These are phyloP conservation scores for Diabrotica balteata DNA, from an alignment of 2,888 invertebrate genomes.

Conservation along the genomic window DNA sequence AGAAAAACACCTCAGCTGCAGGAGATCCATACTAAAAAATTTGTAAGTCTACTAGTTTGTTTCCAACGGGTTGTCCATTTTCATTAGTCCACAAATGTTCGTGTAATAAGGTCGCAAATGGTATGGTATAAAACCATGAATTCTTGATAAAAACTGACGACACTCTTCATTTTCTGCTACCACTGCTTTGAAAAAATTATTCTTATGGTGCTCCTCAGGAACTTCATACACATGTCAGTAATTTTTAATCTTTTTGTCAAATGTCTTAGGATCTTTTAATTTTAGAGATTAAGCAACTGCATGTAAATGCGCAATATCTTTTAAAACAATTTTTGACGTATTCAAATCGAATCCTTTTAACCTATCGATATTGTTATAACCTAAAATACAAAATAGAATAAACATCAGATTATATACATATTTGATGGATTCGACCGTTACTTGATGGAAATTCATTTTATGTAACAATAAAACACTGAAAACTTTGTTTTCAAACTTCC, in stretches of 20 bases:
- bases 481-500: too few relatives aligned
- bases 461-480: too few relatives aligned
- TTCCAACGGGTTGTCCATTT: conserved; percentile 46
- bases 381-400: conserved; percentile 42
- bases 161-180: not conserved
- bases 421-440: too few relatives aligned
- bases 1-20: conserved; percentile 63
- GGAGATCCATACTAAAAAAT: conserved; percentile 62
- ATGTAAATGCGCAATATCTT: conserved; percentile 64
- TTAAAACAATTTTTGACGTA: conserved; percentile 59
- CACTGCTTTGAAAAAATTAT: not conserved
- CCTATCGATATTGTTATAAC: conserved; percentile 62
- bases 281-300: conserved; percentile 64
- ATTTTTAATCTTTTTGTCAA: conserved; percentile 53
- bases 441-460: too few relatives aligned
- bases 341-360: conserved; percentile 61
- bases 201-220: not conserved
- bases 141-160: not conserved
- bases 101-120: conserved; percentile 64
- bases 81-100: conserved; percentile 66
- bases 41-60: conserved; percentile 66
- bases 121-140: conserved; percentile 25
- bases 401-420: too few relatives aligned
- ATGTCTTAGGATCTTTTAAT: conserved; percentile 56
- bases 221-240: conserved; percentile 36